Base-by-base conservation (phyloP, 1,140 invertebrate species). In the Leptopilina clavipes region DNA sequence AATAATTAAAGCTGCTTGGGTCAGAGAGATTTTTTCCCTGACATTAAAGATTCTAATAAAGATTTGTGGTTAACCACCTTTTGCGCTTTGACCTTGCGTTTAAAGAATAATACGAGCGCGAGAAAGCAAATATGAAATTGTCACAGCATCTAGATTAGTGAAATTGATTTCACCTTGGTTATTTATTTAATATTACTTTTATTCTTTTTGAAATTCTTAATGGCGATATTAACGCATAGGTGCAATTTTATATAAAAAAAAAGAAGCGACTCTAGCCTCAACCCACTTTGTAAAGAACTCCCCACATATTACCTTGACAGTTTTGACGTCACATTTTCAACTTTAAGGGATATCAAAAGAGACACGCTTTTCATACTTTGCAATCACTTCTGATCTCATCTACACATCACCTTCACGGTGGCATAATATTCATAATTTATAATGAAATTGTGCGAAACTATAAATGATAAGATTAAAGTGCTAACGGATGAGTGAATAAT, bases 211-310 rank as follows among this genome's bases (percentile, higher is more conserved):
- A 77, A 79, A 76, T 59, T 59, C 45, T 44, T 73, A 44, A 40
- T 40, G 70, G 59, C 52, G 77, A 78, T 70, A 80, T 83, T 78
- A 71, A 84, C 80, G 75, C 75, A 79, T 78, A 52, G 80, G 74
- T 77, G 72, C 54, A 65, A 78, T 83, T 2, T 31, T 31, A 31
- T 82, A 76, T 78, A 79, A 81, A 83, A 86, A 83, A 79, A 83
- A 79, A 77, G 79, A 83, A 73, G 80, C 71, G 78, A 80, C 76
- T 76, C 54, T 78, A 83, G 77, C 85, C 86, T 87, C 86, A 86
- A 86, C 83, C 84, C 78, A 86, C 82, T 87, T 86, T 40, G 37
- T 8, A 79, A 76, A 82, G 79, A 31, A 84, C 78, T 75, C 82
- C 80, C 78, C 79, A 76, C 72, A 56, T 75, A 65, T 85, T 74